Evolutionary conservation across 2,888 invertebrate species (phyloP).

Genomic region (Eugnorisma glareosa): DNA sequence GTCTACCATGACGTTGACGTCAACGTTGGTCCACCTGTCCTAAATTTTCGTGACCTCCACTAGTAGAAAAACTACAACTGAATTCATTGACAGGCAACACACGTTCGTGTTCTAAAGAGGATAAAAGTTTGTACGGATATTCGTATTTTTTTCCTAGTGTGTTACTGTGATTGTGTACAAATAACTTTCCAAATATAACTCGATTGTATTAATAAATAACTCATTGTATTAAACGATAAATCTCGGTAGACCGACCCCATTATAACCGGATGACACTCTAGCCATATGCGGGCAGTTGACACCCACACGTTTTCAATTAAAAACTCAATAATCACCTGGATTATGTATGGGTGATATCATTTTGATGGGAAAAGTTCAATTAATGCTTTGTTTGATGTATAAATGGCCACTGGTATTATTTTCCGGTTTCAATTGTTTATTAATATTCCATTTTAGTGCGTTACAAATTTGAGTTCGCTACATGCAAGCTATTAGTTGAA

Average conservation of each 20-base stretch:
- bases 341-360: neutral
- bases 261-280: too few relatives aligned
- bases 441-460: neutral
- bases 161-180: neutral
- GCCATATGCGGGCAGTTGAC: slow-evolving; percentile 1
- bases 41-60: neutral
- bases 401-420: neutral
- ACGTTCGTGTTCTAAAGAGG: neutral
- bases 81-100: neutral
- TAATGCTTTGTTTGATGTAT: slow-evolving; percentile 6
- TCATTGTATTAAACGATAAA: slow-evolving; percentile 23
- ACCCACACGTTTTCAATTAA: slow-evolving; percentile 38
- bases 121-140: neutral
- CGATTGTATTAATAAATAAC: slow-evolving; percentile 1
- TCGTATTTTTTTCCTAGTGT: neutral
- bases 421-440: neutral
- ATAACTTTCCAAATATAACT: neutral
- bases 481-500: neutral
- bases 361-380: slow-evolving; percentile 21
- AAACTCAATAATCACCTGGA: slow-evolving; percentile 19
- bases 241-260: neutral
- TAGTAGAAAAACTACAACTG: neutral
- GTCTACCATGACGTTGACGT: neutral
- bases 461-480: neutral
- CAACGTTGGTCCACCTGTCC: too few relatives aligned